A percentile compares a stretch with the other conserved stretches of the same genome.
Evolutionary conservation across 1,140 invertebrate species (phyloP).

Genomic region (Apis laboriosa): DNA sequence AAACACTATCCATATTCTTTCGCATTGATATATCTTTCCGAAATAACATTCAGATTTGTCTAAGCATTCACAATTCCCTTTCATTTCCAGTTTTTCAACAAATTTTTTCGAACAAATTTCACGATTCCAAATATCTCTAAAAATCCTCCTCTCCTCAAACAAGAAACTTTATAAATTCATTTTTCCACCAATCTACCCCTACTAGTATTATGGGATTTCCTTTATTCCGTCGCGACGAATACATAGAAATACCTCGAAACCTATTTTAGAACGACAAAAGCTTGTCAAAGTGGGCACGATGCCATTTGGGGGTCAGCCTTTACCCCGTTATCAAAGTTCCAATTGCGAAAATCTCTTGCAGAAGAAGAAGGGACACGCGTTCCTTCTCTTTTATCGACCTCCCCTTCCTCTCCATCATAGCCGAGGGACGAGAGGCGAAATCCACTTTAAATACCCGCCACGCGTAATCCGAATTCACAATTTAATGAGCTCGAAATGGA

Average conservation of each 20-base stretch:
- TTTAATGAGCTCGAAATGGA: conserved; percentile 38
- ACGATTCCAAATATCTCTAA: background rate
- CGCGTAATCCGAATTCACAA: conserved; percentile 34
- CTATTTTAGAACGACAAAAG: background rate
- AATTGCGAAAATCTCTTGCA: conserved; percentile 20
- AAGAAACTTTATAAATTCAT: too few species aligned
- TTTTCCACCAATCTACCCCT: background rate
- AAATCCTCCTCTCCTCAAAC: background rate
- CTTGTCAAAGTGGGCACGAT: background rate
- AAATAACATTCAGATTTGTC: background rate
- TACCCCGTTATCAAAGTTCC: conserved; percentile 13
- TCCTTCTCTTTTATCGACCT: background rate
- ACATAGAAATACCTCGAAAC: background rate
- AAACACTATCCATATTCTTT: too few species aligned
- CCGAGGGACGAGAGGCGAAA: background rate
- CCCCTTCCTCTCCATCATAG: too few species aligned
- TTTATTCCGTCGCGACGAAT: background rate
- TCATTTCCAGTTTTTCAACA: background rate
- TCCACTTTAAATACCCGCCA: conserved; percentile 24
- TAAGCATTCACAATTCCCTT: background rate
- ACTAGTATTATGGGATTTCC: background rate
- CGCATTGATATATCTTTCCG: too few species aligned
- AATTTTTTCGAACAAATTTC: background rate
- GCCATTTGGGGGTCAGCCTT: background rate
- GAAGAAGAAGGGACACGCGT: background rate